phyloP scores from a whole-genome alignment of 1,140 invertebrate species.

The Hylyphantes graminicola region DNA sequence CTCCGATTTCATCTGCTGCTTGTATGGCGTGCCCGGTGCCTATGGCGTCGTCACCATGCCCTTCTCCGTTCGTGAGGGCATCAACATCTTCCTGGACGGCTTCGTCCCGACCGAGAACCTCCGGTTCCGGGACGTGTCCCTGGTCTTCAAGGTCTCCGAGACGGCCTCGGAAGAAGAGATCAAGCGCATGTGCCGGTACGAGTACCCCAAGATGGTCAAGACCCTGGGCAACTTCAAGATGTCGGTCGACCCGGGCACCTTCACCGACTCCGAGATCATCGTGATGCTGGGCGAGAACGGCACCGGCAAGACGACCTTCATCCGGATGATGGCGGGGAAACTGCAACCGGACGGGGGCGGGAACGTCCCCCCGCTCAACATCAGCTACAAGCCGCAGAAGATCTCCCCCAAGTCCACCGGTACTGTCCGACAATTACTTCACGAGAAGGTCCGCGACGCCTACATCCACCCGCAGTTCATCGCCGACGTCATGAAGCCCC shows the following conservation, averaged over 20 bases:
- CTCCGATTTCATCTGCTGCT: conserved; percentile 98
- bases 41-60: conserved; percentile 99
- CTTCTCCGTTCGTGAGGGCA: conserved; percentile 98
- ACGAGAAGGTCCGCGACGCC: conserved; percentile 96
- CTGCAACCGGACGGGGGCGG: conserved; percentile 89
- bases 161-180: conserved; percentile 97
- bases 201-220: conserved; percentile 86
- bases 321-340: conserved; percentile 97
- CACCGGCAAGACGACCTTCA: conserved; percentile 99
- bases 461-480: conserved; percentile 98
- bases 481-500: conserved; percentile 99
- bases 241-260: conserved; percentile 87
- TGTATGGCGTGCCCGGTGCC: conserved; percentile 97
- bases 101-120: conserved; percentile 99
- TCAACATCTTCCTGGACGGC: conserved; percentile 99
- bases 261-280: conserved; percentile 99
- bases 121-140: conserved; percentile 94
- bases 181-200: conserved; percentile 94
- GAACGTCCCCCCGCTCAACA: conserved; percentile 91
- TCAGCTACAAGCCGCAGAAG: conserved; percentile 99
- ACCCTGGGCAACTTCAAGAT: conserved; percentile 85
- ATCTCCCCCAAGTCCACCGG: conserved; percentile 98
- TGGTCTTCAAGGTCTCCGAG: conserved; percentile 98
- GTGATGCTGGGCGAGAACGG: conserved; percentile 99
- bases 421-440: conserved; percentile 88